These are phyloP conservation scores for Haplotaxodon microlepis DNA, from an alignment of 2,113 vertebrate species.

Conservation along the genomic window DNA sequence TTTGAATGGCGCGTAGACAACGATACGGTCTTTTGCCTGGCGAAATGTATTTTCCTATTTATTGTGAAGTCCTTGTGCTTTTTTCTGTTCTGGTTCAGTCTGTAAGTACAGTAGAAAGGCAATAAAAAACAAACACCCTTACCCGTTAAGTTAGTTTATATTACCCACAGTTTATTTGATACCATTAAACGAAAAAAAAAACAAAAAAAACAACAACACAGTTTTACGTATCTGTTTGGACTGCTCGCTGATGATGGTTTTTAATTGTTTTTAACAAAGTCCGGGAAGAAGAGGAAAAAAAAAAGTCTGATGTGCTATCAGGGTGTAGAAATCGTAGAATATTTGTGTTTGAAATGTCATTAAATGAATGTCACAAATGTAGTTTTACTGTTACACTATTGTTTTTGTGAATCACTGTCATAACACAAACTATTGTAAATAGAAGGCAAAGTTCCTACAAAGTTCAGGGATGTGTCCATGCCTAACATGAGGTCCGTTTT, in stretches of 20 bases:
- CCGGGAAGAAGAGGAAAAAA: background rate
- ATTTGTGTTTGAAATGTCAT: conserved; percentile 50
- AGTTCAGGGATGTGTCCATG: conserved; percentile 58
- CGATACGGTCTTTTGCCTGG: conserved; percentile 54
- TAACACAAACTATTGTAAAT: conserved; percentile 52
- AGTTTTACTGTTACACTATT: conserved; percentile 49
- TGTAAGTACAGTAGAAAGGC: conserved; percentile 46
- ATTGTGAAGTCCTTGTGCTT: conserved; percentile 68
- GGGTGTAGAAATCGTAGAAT: conserved; percentile 45
- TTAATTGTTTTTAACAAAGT: conserved; percentile 37
- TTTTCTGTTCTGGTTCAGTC: conserved; percentile 46
- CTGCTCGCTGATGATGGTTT: background rate
- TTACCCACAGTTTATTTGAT: conserved; percentile 11
- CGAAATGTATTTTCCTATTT: conserved; percentile 72
- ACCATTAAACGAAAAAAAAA: background rate
- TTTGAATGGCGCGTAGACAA: conserved; percentile 42
- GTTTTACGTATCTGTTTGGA: conserved; percentile 11
- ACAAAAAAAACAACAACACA: background rate
- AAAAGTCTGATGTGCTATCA: conserved; percentile 48
- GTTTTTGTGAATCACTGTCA: conserved; percentile 57
- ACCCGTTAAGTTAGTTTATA: conserved; percentile 5
- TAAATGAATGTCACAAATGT: conserved; percentile 50
- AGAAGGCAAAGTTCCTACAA: conserved; percentile 21
- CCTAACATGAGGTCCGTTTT: background rate
- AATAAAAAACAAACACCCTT: conserved; percentile 28